These are phyloP conservation scores for Eriosoma lanigerum DNA, from an alignment of 1,140 invertebrate genomes.

Conservation along the genomic window DNA sequence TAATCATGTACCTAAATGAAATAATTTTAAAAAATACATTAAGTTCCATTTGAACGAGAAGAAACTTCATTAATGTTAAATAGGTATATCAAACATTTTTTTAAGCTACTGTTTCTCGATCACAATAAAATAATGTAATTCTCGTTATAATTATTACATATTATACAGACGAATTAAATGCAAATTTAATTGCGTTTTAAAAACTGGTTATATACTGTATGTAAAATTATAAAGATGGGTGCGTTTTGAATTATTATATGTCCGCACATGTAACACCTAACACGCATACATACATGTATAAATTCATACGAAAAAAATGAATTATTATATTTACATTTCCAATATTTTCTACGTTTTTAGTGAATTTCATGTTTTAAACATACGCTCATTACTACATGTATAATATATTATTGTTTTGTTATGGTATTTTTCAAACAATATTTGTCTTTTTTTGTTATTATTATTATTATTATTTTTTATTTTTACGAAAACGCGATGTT, in stretches of 20 bases:
- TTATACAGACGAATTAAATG: not conserved
- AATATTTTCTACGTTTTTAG: not conserved
- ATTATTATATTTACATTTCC: not conserved
- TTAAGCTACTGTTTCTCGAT: not conserved
- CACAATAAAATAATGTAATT: not conserved
- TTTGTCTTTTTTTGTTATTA: not conserved
- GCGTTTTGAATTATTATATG: not conserved
- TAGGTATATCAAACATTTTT: no score
- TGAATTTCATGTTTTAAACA: not conserved
- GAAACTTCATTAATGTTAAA: no score
- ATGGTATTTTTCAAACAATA: not conserved
- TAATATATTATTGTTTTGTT: not conserved
- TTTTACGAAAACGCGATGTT: not conserved
- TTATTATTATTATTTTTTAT: not conserved
- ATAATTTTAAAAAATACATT: no score
- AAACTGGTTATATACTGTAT: conserved; percentile 3
- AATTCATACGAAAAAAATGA: no score
- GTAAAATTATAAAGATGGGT: not conserved
- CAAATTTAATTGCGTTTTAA: not conserved
- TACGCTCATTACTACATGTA: not conserved
- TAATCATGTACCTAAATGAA: no score
- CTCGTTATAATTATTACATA: not conserved
- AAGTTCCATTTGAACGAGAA: no score
- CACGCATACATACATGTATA: not conserved
- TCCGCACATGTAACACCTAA: not conserved